Evolutionary conservation across 53 echinoderm and acorn worm species (phyloP).

Genomic region (Patiria pectinifera): DNA sequence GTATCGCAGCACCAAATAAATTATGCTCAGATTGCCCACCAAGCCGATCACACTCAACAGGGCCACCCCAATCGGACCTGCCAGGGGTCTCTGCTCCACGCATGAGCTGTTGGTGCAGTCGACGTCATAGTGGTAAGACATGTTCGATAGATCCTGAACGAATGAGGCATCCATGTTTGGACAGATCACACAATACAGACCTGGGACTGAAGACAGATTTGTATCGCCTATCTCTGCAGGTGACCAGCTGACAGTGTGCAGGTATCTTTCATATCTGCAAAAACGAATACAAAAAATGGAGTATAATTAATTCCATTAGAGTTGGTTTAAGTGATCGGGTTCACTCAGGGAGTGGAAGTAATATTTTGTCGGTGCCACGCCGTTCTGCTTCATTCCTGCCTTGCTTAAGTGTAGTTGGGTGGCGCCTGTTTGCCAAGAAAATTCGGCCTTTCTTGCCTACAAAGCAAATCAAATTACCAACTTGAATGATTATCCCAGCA

Average conservation of each 20-base stretch:
- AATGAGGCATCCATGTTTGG: background rate
- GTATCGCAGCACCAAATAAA: conserved; percentile 60
- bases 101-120: background rate
- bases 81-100: background rate
- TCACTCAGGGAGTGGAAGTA: background rate
- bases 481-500: too few species aligned
- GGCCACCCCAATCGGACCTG: conserved; percentile 31
- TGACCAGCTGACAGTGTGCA: background rate
- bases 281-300: background rate
- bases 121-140: background rate
- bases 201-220: background rate
- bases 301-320: background rate
- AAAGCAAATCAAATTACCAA: too few species aligned
- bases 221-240: background rate
- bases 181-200: background rate
- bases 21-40: conserved; percentile 56
- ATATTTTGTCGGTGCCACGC: too few species aligned
- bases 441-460: too few species aligned
- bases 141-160: background rate
- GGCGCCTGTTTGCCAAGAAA: too few species aligned
- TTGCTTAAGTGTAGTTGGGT: too few species aligned
- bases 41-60: conserved; percentile 53
- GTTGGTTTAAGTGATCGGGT: background rate
- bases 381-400: too few species aligned
- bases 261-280: background rate